phyloP scores from a whole-genome alignment of 2,797 vertebrate genomes.

The Spinibarbus caldwelli region DNA sequence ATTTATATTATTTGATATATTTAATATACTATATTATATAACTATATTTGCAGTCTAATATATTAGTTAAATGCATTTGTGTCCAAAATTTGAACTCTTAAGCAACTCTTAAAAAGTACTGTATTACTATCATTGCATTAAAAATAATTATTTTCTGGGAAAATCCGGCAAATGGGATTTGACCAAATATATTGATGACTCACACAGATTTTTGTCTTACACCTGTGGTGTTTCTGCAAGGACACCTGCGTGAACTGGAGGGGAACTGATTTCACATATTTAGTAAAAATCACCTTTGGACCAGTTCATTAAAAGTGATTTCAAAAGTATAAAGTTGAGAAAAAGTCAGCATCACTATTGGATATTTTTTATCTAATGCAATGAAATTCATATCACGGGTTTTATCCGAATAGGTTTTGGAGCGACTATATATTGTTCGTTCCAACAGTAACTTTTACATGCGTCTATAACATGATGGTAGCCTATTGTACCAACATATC shows the following conservation, averaged over 20 bases:
- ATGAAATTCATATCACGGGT: neutral
- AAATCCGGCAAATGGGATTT: neutral
- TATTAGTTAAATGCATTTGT: neutral
- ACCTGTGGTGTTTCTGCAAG: neutral
- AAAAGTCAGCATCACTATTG: neutral
- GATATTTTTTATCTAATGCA: no score
- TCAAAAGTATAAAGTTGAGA: neutral
- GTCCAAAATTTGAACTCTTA: neutral
- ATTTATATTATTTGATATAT: neutral
- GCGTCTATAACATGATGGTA: neutral
- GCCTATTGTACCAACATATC: neutral
- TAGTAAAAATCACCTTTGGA: neutral
- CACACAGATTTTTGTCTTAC: neutral
- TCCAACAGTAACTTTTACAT: neutral
- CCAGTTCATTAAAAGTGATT: neutral
- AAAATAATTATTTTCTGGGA: neutral
- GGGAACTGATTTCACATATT: neutral
- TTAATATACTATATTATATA: neutral
- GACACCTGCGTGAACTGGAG: neutral
- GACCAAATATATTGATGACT: neutral
- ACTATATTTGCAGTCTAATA: neutral
- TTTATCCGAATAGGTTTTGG: neutral
- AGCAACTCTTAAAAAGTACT: neutral
- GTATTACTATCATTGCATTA: neutral
- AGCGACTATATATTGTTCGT: no score